Conservation (phyloP, 1,140 invertebrate species). For the Caerostris darwini region DNA sequence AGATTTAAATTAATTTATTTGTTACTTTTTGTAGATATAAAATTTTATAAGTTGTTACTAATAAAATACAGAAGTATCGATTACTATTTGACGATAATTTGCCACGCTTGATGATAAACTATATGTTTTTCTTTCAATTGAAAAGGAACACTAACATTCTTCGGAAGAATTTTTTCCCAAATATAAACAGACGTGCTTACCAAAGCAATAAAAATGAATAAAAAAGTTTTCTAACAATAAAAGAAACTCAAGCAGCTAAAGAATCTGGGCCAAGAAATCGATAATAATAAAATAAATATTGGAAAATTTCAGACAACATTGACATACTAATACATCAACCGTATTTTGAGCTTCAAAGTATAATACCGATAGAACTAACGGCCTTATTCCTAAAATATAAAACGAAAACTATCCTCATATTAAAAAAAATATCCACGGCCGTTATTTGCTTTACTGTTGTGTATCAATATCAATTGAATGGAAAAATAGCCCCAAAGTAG, state of each 20-base stretch:
- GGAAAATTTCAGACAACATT: constrained; percentile 30
- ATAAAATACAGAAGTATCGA: no score
- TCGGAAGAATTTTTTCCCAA: background rate
- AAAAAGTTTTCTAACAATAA: background rate
- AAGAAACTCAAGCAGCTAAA: background rate
- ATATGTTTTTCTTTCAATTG: background rate
- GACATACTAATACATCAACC: constrained; percentile 18
- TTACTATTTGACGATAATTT: background rate
- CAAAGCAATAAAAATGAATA: background rate
- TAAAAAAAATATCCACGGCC: background rate
- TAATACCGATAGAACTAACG: background rate
- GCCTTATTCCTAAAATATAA: background rate
- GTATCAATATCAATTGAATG: background rate
- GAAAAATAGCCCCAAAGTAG: background rate
- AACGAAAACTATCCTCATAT: background rate
- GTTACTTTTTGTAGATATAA: no score
- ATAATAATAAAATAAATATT: constrained; percentile 30
- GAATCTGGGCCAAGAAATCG: constrained; percentile 19
- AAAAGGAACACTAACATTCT: background rate
- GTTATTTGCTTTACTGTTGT: background rate
- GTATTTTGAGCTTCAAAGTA: background rate
- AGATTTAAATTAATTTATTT: no score
- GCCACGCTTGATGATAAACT: background rate
- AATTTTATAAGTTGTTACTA: no score
- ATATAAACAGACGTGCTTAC: background rate